Evolutionary conservation across 2,113 vertebrate species (phyloP).

Genomic region (Stigmatopora argus): DNA sequence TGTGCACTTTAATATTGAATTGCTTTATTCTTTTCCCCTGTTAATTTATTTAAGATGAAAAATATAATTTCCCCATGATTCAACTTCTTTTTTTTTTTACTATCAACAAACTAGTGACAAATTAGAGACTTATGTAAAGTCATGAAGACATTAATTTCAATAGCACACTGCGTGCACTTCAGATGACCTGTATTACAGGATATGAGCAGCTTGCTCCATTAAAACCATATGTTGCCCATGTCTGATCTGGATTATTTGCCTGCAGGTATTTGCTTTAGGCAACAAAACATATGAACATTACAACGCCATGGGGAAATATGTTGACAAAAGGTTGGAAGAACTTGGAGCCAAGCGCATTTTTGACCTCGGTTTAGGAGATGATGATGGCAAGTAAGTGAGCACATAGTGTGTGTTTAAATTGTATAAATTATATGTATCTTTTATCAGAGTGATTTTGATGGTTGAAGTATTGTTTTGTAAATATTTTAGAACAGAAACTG

Average conservation of each 20-base stretch:
- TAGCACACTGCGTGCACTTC: not conserved
- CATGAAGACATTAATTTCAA: not conserved
- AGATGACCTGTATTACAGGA: not conserved
- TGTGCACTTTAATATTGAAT: not conserved
- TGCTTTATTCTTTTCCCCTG: not conserved
- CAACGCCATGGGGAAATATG: constrained; percentile 94
- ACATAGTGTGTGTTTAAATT: not conserved
- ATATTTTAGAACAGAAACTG: not conserved
- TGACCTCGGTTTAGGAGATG: constrained; percentile 90
- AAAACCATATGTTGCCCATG: not conserved
- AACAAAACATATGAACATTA: constrained; percentile 98
- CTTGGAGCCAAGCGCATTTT: constrained; percentile 89
- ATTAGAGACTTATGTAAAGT: not conserved
- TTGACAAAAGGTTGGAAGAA: constrained; percentile 88
- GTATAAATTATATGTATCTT: not conserved
- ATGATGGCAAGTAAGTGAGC: constrained; percentile 89
- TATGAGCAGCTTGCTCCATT: not conserved
- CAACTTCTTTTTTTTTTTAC: not conserved
- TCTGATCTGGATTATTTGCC: not conserved
- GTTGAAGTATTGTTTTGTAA: not conserved
- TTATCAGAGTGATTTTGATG: not conserved
- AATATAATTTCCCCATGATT: not conserved
- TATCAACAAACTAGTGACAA: not conserved
- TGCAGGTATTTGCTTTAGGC: constrained; percentile 90
- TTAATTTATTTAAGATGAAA: not conserved